Base-by-base conservation (phyloP, 2,888 invertebrate species). In the Eupithecia tripunctaria region DNA sequence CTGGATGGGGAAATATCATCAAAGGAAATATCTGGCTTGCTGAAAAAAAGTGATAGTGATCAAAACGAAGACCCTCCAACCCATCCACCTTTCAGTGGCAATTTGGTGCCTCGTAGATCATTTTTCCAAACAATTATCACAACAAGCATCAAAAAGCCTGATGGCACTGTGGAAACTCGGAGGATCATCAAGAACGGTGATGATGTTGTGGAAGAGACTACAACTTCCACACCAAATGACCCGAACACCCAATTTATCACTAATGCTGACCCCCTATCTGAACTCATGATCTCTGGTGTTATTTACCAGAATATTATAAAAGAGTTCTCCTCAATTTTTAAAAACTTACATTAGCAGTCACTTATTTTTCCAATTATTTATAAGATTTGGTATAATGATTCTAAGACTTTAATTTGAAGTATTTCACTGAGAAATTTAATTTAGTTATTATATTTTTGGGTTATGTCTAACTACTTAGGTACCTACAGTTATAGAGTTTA, bases 41-140 rank as follows among this genome's bases (percentile, higher is more conserved):
- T 93, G 66, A 90, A 91, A 81, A 83, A 88, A 69, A 91, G 89
- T 41, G 88, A 88, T 29, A 85, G 88, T 38, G 75, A 78, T 0
- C 82, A 81, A 14, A 78, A 74, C 32, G 36, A 76, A 18, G 73
- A 72, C 27, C 56, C 56, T 1, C 56, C 56, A 25, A 0, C n/a
- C n/a, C 73, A 80, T 0, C 70, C 78, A 27, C 90, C 89, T 29
- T 92, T 92, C 73, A 85, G 85, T 68, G 88, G 90, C 10, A 84
- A 84, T 15, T 72, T 91, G 67, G 85, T 90, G n/a, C 90, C 92
- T 2, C 89, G 90, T 10, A 85, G 84, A 63, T 89, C 91, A 47
- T 94, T 91, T 79, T 93, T 91, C 76, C 84, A 91, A 82, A 94
- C 94, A 18, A 87, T 94, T 12, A 94, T 94, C 64, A 94, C 94